These are phyloP conservation scores for Zaprionus bogoriensis DNA, from an alignment of 2,888 invertebrate genomes.

Conservation along the genomic window DNA sequence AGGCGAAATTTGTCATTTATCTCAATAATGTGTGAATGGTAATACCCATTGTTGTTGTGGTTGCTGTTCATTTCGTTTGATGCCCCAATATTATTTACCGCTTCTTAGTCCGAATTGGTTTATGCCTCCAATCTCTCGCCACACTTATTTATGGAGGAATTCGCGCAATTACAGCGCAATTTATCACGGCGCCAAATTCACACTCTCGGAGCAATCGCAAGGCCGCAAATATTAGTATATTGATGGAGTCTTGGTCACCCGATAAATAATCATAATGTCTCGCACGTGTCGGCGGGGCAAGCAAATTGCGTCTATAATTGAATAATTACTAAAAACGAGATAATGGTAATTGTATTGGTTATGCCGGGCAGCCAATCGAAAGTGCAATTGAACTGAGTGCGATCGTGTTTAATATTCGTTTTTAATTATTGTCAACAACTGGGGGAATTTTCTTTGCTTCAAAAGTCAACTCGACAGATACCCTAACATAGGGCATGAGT, in stretches of 20 bases:
- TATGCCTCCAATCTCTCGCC: slow-evolving; percentile 3
- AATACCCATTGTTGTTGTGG: slow-evolving; percentile 10
- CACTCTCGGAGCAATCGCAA: slow-evolving; percentile 11
- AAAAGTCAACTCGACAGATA: neutral
- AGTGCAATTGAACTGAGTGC: too few species aligned
- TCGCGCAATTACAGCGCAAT: too few species aligned
- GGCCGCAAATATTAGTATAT: slow-evolving; percentile 26
- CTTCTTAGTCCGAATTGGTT: slow-evolving; percentile 1
- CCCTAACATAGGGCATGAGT: neutral
- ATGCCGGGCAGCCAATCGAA: neutral
- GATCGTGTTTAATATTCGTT: neutral
- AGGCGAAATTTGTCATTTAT: slow-evolving; percentile 47
- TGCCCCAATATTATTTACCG: slow-evolving; percentile 26
- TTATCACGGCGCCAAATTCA: slow-evolving; percentile 20
- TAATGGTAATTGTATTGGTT: neutral
- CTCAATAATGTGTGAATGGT: slow-evolving; percentile 37
- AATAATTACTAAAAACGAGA: neutral
- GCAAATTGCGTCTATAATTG: neutral
- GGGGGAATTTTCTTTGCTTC: neutral
- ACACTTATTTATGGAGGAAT: too few species aligned
- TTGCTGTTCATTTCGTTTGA: neutral
- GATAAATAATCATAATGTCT: slow-evolving; percentile 28
- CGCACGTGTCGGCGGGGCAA: neutral
- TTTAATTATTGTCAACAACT: neutral
- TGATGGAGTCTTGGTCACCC: slow-evolving; percentile 7